Percentiles rank a stretch among this genome's conserved stretches.
Conservation (phyloP, 2,888 invertebrate genomes). For the Microctonus aethiopoides region DNA sequence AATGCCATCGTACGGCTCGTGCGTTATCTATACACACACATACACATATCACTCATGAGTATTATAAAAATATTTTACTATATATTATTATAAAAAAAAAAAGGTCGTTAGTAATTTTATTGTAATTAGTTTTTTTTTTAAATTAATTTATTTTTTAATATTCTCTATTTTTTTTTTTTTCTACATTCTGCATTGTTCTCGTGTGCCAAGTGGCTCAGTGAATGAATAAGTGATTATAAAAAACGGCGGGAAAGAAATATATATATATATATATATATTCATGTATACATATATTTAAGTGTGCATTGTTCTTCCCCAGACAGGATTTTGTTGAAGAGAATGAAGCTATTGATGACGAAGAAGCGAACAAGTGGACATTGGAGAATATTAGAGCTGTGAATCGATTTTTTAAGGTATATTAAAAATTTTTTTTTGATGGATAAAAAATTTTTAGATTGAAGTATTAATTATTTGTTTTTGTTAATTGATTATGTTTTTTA, state of each 20-base stretch:
- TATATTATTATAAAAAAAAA: no score
- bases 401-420: not conserved
- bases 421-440: not conserved
- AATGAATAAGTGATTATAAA: not conserved
- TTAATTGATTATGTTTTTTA: not conserved
- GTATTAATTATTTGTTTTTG: not conserved
- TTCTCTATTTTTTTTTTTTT: not conserved
- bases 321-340: not conserved
- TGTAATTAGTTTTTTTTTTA: not conserved
- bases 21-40: conserved; percentile 35
- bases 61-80: no score
- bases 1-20: conserved; percentile 55
- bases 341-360: not conserved
- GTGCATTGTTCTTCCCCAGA: not conserved
- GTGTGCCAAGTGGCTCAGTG: conserved; percentile 5
- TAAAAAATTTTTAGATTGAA: not conserved
- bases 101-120: not conserved
- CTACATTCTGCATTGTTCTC: not conserved
- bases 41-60: conserved; percentile 17
- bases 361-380: not conserved
- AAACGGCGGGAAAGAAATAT: not conserved
- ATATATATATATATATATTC: no score
- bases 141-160: not conserved
- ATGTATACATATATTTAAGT: no score
- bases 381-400: not conserved